These are phyloP conservation scores for Varanus salvator DNA, from an alignment of 2,113 vertebrate species.

Conservation along the genomic window DNA sequence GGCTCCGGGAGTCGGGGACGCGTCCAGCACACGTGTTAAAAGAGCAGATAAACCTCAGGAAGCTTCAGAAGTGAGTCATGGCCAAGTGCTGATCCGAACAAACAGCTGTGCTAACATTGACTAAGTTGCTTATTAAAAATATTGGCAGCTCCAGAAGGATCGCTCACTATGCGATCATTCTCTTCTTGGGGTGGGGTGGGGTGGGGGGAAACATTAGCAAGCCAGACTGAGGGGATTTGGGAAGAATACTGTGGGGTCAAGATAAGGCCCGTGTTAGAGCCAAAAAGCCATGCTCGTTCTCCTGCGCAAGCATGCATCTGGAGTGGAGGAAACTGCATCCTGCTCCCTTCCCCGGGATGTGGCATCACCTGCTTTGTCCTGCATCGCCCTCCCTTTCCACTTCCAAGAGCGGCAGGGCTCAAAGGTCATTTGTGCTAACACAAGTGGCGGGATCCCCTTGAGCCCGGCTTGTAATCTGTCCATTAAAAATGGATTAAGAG, in stretches of 20 bases:
- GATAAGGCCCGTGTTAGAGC: slow-evolving; percentile 57
- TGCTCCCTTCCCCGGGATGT: too few species aligned
- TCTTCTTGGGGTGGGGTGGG: neutral
- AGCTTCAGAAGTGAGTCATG: slow-evolving; percentile 74
- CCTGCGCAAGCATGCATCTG: neutral
- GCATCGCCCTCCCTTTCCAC: too few species aligned
- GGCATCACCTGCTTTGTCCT: neutral
- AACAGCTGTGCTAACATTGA: slow-evolving; percentile 78
- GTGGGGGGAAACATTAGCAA: slow-evolving; percentile 55
- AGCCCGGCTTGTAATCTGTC: neutral
- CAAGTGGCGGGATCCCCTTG: too few species aligned
- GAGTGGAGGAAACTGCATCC: neutral
- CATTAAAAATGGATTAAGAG: neutral
- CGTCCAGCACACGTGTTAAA: slow-evolving; percentile 51
- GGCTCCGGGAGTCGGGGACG: slow-evolving; percentile 1
- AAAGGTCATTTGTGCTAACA: neutral
- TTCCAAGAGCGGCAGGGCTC: neutral
- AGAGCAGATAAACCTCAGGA: slow-evolving; percentile 70
- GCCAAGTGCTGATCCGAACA: slow-evolving; percentile 64
- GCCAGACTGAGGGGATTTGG: slow-evolving; percentile 62
- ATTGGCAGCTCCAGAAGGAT: slow-evolving; percentile 65
- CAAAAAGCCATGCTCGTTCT: slow-evolving; percentile 46
- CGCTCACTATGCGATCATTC: slow-evolving; percentile 68
- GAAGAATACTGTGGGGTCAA: slow-evolving; percentile 65
- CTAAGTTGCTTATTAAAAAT: slow-evolving; percentile 75